Evolutionary conservation across 2,888 invertebrate species (phyloP), one percentile per base, ranked within the genome.

Genomic region (Steromphala cineraria): DNA sequence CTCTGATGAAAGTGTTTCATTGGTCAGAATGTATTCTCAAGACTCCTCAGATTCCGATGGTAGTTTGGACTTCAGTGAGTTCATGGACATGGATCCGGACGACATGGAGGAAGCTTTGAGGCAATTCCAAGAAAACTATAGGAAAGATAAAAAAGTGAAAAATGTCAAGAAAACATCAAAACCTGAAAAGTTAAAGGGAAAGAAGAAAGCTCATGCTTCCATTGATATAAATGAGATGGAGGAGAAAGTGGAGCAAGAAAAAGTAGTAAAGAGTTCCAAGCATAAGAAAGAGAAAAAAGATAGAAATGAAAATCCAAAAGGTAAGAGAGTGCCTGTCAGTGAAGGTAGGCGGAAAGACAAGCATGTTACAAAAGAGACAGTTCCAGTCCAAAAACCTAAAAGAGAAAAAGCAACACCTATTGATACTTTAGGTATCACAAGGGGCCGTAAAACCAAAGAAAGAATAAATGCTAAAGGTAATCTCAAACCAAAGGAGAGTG

Each of bases 221-320:
- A n/a, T 15, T 13, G 21, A 56, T 0, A 19, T 19, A 10, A 1
- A 56, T 24, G 28, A 62, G 62, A 15, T 8, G 46, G 46, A 46
- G 7, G 46, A 46, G 46, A 13, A 46, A 13, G 46, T 10, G 46
- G 46, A 46, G 13, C 10, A 46, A 46, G 13, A 46, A 10, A 46
- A 10, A 46, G 46, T 13, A 1, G 46, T 13, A 17, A 71, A 71
- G 71, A 28, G 31, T 24, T 28, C 24, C 28, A 71, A 71, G 17
- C 24, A 71, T 10, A 71, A 71, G 71, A 71, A 71, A 36, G 31
- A 71, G 71, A 71, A 71, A 36, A 71, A 71, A 36, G 31, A 17
- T 24, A 71, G 31, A 36, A 71, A 17, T 24, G 46, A 46, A 46
- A 5, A 46, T 46, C 46, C 46, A 13, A 46, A 46, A 46, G 46